Percentiles rank a stretch among this genome's conserved stretches.
Conservation (phyloP, 2,888 invertebrate species). For the Allolobophora icterica region DNA sequence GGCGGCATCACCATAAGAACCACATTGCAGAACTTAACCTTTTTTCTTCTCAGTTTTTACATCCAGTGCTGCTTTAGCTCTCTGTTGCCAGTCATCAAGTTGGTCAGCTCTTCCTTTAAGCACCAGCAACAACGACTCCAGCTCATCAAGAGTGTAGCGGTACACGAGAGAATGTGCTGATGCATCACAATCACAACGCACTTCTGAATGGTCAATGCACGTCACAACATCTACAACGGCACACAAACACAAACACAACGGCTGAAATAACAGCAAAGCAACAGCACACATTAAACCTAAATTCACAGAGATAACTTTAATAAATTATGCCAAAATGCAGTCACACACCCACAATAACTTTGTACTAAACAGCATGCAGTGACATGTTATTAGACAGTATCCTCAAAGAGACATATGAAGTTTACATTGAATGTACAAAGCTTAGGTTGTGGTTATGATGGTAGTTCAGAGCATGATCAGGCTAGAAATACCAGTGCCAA, state of each 20-base stretch:
- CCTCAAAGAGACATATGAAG: too few species aligned
- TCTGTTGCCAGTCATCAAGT: conserved; percentile 88
- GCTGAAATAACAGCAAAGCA: neutral
- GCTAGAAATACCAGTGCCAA: too few species aligned
- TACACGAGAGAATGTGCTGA: conserved; percentile 67
- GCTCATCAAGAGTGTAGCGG: conserved; percentile 91
- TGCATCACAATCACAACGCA: conserved; percentile 78
- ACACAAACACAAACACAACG: neutral
- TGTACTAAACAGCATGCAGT: too few species aligned
- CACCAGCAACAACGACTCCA: conserved; percentile 86
- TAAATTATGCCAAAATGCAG: too few species aligned
- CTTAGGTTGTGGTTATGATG: too few species aligned
- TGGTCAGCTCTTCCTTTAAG: conserved; percentile 85
- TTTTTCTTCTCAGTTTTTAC: conserved; percentile 68
- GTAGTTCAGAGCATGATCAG: too few species aligned
- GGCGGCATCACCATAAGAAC: neutral
- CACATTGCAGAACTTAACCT: conserved; percentile 51
- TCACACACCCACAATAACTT: too few species aligned
- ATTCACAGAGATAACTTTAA: neutral
- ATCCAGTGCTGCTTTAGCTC: conserved; percentile 83
- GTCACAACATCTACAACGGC: conserved; percentile 70
- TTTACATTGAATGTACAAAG: too few species aligned
- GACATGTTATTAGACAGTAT: too few species aligned
- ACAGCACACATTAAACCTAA: neutral
- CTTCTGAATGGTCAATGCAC: conserved; percentile 84